Percentiles rank a stretch among this genome's conserved stretches.
These are phyloP conservation scores for Erynnis tages DNA, from an alignment of 2,888 invertebrate genomes.

Conservation along the genomic window DNA sequence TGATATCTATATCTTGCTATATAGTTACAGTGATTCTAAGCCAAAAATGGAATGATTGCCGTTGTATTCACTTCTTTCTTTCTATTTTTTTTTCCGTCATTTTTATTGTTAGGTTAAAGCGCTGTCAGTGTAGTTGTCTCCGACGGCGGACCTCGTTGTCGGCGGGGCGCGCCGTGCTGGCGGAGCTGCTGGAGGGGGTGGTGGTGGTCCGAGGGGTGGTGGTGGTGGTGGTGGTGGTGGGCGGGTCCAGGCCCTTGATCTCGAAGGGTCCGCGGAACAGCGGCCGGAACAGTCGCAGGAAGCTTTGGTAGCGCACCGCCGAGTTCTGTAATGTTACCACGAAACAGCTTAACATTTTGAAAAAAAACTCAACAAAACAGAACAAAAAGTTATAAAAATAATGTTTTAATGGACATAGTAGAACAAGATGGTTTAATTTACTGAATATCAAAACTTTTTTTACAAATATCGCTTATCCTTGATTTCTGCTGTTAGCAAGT, in stretches of 20 bases:
- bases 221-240: constrained; percentile 73
- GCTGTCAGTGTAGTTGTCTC: background rate
- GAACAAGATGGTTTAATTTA: too few species aligned
- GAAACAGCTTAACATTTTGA: background rate
- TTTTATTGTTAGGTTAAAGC: background rate
- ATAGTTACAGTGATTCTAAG: too few species aligned
- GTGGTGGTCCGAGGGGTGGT: constrained; percentile 49
- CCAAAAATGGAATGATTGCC: too few species aligned
- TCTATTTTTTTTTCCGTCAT: too few species aligned
- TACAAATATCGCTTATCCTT: too few species aligned
- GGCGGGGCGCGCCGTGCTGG: constrained; percentile 37
- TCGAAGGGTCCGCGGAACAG: constrained; percentile 87
- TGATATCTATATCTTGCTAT: too few species aligned
- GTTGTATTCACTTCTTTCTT: too few species aligned
- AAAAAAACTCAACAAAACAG: too few species aligned
- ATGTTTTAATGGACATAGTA: too few species aligned
- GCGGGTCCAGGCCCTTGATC: constrained; percentile 86
- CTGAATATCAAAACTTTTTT: too few species aligned
- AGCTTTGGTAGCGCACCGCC: constrained; percentile 86
- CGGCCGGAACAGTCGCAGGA: constrained; percentile 88
- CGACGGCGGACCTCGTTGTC: constrained; percentile 58
- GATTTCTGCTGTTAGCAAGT: too few species aligned
- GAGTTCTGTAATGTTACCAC: constrained; percentile 84
- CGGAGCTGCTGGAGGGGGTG: constrained; percentile 41
- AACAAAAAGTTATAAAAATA: too few species aligned